Evolutionary conservation across 2,113 vertebrate genomes (phyloP).

Genomic region (Hemichromis elongatus): DNA sequence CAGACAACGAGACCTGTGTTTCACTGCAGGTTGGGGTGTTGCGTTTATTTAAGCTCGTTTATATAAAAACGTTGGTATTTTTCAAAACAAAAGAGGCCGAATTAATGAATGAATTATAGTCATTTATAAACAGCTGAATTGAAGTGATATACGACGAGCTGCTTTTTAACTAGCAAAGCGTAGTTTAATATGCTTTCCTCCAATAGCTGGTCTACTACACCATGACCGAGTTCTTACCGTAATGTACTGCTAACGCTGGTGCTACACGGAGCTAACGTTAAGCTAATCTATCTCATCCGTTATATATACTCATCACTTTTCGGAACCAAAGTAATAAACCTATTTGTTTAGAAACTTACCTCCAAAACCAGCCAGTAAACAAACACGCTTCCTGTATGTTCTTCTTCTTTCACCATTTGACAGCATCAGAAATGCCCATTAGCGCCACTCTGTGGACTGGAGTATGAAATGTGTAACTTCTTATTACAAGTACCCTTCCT

Average conservation of each 20-base stretch:
- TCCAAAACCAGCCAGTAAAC: not conserved
- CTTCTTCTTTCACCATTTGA: not conserved
- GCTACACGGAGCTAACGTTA: not conserved
- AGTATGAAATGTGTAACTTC: accelerated
- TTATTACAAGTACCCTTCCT: not conserved
- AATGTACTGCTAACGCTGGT: not conserved
- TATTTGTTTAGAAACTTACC: not conserved
- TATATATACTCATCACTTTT: accelerated
- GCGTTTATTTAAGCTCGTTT: not conserved
- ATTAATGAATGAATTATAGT: accelerated
- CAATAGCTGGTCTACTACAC: not conserved
- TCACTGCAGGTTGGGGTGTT: not conserved
- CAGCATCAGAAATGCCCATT: accelerated
- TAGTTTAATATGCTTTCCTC: not conserved
- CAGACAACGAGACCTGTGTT: no score
- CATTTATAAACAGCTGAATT: accelerated
- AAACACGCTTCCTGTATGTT: not conserved
- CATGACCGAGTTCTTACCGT: not conserved
- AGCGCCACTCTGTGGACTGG: not conserved
- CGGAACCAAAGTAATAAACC: accelerated
- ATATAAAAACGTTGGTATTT: accelerated
- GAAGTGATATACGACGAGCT: accelerated
- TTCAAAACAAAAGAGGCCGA: not conserved
- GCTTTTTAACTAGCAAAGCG: accelerated
- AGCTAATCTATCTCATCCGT: not conserved